Percentiles rank a stretch among this genome's conserved stretches.
Conservation (phyloP, 2,888 invertebrate genomes). For the Acanthosoma haemorrhoidale region DNA sequence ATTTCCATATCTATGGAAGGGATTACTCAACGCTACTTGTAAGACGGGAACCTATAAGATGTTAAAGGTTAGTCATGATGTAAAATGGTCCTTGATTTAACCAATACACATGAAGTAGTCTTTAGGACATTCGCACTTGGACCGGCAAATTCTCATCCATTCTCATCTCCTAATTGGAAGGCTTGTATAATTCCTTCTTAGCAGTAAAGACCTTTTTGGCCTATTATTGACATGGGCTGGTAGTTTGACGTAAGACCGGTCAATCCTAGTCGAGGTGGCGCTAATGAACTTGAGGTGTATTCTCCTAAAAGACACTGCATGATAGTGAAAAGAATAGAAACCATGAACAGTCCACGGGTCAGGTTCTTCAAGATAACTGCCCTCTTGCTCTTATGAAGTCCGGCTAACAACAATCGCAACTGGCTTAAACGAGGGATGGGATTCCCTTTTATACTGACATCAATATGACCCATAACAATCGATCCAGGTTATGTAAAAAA, state of each 20-base stretch:
- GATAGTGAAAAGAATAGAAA: conserved; percentile 85
- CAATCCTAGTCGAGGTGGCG: conserved; percentile 83
- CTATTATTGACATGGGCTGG: conserved; percentile 81
- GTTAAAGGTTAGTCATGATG: no score
- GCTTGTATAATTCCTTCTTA: conserved; percentile 85
- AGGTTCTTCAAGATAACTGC: conserved; percentile 89
- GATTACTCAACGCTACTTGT: no score
- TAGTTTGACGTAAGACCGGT: conserved; percentile 71
- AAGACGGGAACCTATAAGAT: no score
- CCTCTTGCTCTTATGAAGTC: conserved; percentile 71
- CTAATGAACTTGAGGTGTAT: conserved; percentile 94
- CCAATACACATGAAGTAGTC: no score
- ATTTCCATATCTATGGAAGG: no score
- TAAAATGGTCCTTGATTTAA: no score
- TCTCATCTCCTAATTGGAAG: conserved; percentile 83
- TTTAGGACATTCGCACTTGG: no score
- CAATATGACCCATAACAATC: conserved; percentile 69
- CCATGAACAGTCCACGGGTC: conserved; percentile 80
- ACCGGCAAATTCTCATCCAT: no score
- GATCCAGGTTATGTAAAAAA: conserved; percentile 64
- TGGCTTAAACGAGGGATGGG: conserved; percentile 67
- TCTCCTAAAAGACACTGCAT: conserved; percentile 90
- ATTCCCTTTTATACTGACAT: conserved; percentile 70
- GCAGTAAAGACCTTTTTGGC: conserved; percentile 91
- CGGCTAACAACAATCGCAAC: conserved; percentile 93